Base-by-base conservation (phyloP, 1,140 invertebrate genomes). In the Anoplophora glabripennis region DNA sequence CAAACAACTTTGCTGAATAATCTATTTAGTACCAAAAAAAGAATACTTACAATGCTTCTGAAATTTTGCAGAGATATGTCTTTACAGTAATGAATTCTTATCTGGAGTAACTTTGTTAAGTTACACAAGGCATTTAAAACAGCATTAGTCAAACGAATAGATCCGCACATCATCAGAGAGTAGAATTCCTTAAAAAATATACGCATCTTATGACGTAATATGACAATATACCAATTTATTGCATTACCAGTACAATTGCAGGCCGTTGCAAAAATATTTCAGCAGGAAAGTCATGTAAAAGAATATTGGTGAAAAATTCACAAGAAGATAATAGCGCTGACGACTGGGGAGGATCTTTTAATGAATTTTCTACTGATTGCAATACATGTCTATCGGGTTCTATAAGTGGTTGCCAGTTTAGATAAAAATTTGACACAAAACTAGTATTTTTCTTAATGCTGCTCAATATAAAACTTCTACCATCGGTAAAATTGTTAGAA, bases 241-340 rank as follows among this genome's bases (percentile, higher is more conserved):
- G 33, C 9, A 42, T 71, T 79, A 86, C 84, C 70, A 77, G 75
- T 33, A 86, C 64, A 57, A 86, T 84, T 42, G 75, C 65, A 17
- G 84, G 84, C 64, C 84, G 78, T 63, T 87, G 86, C 18, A 88
- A 75, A 73, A 88, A 87, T 65, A 87, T 81, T 75, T 88, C 85
- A 12, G 83, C 79, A 41, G 85, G 84, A 75, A 88, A 87, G 71
- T 88, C 86, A 67, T 82, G 78, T 35, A 87, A 69, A 68, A 87
- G 80, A 9, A 87, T 83, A 73, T 86, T 81, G 33, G 74, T 74
- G 53, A 88, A 84, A 68, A 87, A 87, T 53, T 85, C 79, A 70
- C 82, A 85, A 2, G 73, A 72, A 62, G 72, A 68, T 18, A 71
- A 57, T 10, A 75, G 57, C 11, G 49, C 48, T 7, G 59, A 42